Percentiles rank a stretch among this genome's conserved stretches.
These are phyloP conservation scores for Bombus haemorrhoidalis DNA, from an alignment of 1,140 invertebrate species.

Conservation along the genomic window DNA sequence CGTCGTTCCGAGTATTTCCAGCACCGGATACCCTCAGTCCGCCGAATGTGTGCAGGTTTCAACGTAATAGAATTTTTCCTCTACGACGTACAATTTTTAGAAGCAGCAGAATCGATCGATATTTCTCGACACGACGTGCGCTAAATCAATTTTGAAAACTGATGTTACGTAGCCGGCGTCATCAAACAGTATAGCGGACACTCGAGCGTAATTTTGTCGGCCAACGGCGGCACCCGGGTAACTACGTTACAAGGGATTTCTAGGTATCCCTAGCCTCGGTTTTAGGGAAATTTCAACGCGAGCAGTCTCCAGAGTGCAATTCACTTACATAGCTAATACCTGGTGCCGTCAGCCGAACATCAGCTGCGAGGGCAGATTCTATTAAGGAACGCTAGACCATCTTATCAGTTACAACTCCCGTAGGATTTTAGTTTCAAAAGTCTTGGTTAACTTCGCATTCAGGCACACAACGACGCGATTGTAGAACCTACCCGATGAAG, in stretches of 20 bases:
- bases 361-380: constrained; percentile 45
- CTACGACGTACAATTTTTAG: too few species aligned
- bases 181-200: constrained; percentile 43
- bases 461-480: constrained; percentile 1
- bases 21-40: background rate
- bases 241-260: constrained; percentile 57
- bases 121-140: background rate
- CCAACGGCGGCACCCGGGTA: constrained; percentile 45
- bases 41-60: too few species aligned
- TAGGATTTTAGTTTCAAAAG: constrained; percentile 20
- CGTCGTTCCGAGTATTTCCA: background rate
- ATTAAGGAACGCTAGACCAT: constrained; percentile 52
- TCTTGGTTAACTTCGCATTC: background rate
- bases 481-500: background rate
- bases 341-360: constrained; percentile 9
- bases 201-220: constrained; percentile 45
- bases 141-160: constrained; percentile 51
- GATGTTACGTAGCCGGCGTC: background rate
- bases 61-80: too few species aligned
- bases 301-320: constrained; percentile 54
- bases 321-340: constrained; percentile 62
- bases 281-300: constrained; percentile 50
- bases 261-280: background rate
- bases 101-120: background rate
- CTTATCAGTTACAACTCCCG: constrained; percentile 19